phyloP scores from a whole-genome alignment of 2,888 invertebrate species.

The Nomada ferruginata region DNA sequence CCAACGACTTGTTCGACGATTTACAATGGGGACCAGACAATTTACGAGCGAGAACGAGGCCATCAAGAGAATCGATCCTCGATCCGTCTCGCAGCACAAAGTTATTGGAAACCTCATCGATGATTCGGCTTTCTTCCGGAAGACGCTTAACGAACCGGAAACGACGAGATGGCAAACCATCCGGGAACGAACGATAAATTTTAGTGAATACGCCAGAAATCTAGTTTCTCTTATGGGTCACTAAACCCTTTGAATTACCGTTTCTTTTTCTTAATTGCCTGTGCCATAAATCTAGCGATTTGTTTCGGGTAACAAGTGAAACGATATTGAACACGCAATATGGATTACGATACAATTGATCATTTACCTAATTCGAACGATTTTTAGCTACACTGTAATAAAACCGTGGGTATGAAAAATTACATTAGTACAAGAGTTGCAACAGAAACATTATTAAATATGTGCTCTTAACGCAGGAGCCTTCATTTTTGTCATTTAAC shows the following conservation, averaged over 20 bases:
- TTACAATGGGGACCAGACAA: conserved; percentile 13
- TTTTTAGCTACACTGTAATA: no score
- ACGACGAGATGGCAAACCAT: conserved; percentile 39
- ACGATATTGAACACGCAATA: neutral
- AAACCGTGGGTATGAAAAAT: no score
- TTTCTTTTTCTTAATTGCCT: conserved; percentile 38
- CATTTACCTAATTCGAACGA: neutral
- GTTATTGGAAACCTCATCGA: conserved; percentile 53
- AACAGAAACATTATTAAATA: no score
- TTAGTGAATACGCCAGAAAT: conserved; percentile 18
- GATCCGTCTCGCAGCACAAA: conserved; percentile 31
- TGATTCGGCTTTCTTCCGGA: conserved; percentile 57
- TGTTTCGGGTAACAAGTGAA: conserved; percentile 14
- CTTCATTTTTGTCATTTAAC: no score
- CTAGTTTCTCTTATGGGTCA: conserved; percentile 56
- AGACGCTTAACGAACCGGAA: conserved; percentile 65
- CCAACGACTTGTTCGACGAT: conserved; percentile 20
- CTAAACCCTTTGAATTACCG: conserved; percentile 41
- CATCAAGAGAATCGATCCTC: conserved; percentile 43
- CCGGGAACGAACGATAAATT: conserved; percentile 47
- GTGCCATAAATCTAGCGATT: neutral
- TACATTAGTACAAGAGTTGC: no score
- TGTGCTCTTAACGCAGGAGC: no score
- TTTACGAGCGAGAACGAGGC: conserved; percentile 67
- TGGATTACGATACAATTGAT: neutral